Evolutionary conservation across 1,140 invertebrate species (phyloP).

Genomic region (Papilio glaucus): DNA sequence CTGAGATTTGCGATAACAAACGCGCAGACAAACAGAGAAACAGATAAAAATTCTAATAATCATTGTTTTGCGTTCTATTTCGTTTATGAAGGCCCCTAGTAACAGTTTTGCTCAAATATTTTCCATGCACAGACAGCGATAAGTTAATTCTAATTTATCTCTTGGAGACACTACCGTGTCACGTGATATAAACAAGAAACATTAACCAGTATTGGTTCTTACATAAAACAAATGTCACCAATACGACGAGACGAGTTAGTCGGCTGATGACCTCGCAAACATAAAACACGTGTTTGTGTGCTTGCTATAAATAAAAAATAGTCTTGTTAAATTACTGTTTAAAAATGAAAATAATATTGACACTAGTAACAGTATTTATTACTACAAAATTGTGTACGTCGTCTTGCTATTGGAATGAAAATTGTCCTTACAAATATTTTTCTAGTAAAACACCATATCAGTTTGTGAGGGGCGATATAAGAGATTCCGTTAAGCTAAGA

Average conservation of each 20-base stretch:
- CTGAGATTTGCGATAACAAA: no score
- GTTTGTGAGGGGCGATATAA: conserved; percentile 59
- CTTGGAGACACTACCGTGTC: no score
- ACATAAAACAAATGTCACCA: conserved; percentile 1
- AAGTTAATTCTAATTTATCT: no score
- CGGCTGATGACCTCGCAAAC: conserved; percentile 17
- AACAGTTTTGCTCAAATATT: no score
- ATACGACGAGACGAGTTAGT: conserved; percentile 23
- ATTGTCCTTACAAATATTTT: conserved; percentile 56
- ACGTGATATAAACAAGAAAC: neutral
- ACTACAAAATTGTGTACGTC: conserved; percentile 30
- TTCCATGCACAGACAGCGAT: no score
- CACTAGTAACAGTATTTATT: conserved; percentile 3
- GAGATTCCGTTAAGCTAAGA: conserved; percentile 51
- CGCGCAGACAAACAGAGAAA: no score
- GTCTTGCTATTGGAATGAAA: conserved; percentile 60
- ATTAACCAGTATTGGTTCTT: conserved; percentile 3
- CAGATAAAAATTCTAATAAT: no score
- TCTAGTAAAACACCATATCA: conserved; percentile 62
- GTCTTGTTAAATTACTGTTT: neutral
- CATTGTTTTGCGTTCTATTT: no score
- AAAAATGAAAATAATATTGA: neutral
- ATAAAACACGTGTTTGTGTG: neutral
- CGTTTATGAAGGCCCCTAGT: no score
- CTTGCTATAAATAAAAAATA: neutral